Percentiles rank a stretch among this genome's conserved stretches.
phyloP scores from a whole-genome alignment of 2,888 invertebrate species.

The Thumatha senex region DNA sequence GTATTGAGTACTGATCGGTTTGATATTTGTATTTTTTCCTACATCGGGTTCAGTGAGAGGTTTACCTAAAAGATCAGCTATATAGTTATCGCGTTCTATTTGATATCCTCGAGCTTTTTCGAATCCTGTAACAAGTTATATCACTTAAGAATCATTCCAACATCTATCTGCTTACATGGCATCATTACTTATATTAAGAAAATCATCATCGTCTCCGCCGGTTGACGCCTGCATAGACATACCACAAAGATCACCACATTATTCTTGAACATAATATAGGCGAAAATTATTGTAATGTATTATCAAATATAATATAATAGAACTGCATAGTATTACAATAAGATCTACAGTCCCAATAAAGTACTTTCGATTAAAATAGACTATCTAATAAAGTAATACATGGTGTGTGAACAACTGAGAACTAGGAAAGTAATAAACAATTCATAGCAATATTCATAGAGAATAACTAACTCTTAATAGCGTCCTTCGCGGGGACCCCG shows the following conservation, averaged over 20 bases:
- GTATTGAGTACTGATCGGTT: slow-evolving; percentile 22
- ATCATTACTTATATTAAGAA: too few relatives aligned
- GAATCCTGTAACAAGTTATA: slow-evolving; percentile 77
- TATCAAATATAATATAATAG: too few relatives aligned
- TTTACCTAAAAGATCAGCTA: slow-evolving; percentile 62
- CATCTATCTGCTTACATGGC: neutral
- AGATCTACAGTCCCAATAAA: neutral
- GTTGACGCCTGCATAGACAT: too few relatives aligned
- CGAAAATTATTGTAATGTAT: too few relatives aligned
- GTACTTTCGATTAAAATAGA: neutral
- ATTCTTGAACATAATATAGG: too few relatives aligned
- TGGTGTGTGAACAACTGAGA: slow-evolving; percentile 22
- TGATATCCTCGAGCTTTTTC: slow-evolving; percentile 86
- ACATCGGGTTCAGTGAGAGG: slow-evolving; percentile 46
- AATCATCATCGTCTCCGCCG: too few relatives aligned
- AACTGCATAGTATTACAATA: too few relatives aligned
- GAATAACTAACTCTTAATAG: slow-evolving; percentile 82
- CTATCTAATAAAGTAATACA: slow-evolving; percentile 5
- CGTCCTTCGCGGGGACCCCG: slow-evolving; percentile 78
- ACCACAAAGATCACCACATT: too few relatives aligned
- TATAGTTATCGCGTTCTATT: slow-evolving; percentile 85
- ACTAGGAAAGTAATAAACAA: slow-evolving; percentile 32
- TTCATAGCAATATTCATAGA: slow-evolving; percentile 31
- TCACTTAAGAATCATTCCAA: too few relatives aligned
- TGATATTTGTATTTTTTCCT: slow-evolving; percentile 42